Evolutionary conservation across 2,113 vertebrate genomes (phyloP), one percentile per base, ranked within the genome.

Genomic region (Rhipidura dahli): DNA sequence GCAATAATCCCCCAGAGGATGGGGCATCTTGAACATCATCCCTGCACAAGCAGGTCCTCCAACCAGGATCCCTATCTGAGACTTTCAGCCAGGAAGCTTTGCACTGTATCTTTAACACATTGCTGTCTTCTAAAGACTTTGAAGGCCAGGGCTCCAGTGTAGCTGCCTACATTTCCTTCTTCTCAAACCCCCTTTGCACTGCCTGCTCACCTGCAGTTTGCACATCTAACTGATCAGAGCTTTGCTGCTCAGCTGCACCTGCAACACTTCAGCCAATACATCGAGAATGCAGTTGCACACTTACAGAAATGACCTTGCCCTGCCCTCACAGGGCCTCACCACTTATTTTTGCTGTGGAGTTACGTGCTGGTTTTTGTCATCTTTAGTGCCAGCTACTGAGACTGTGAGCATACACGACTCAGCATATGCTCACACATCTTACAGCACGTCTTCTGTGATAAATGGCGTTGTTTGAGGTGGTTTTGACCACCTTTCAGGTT

Each of bases 241-340:
- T 7, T 20, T 24, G 50, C 66, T 69, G 59, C 78, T 60, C 47
- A 28, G 54, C 70, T 61, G 42, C 22, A 50, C 1, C 3, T n/a
- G 68, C 78, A 66, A 45, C 81, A 24, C 70, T 51, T 39, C 40
- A 40, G 53, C 40, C 23, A 12, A n/a, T 7, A 65, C 50, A 22
- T 13, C 0, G 0, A 87, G 60, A 87, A 96, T 88, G 93, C 96
- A 96, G 93, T 96, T 96, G 95, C 96, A 96, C 95, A 91, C 94
- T 80, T 93, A 42, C 1, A 85, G 50, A 95, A 91, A 63, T 7
- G 4, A 82, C 83, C 72, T 92, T 45, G 88, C 79, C 95, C 56
- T 94, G 81, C 59, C 70, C 75, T 93, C 75, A 44, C 11, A 84
- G 37, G 69, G 60, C 51, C 82, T 94, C n/a, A 4, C 26, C 78